Evolutionary conservation across 2,888 invertebrate species (phyloP), one percentile per base, ranked within the genome.

Genomic region (Stratiomys singularior): DNA sequence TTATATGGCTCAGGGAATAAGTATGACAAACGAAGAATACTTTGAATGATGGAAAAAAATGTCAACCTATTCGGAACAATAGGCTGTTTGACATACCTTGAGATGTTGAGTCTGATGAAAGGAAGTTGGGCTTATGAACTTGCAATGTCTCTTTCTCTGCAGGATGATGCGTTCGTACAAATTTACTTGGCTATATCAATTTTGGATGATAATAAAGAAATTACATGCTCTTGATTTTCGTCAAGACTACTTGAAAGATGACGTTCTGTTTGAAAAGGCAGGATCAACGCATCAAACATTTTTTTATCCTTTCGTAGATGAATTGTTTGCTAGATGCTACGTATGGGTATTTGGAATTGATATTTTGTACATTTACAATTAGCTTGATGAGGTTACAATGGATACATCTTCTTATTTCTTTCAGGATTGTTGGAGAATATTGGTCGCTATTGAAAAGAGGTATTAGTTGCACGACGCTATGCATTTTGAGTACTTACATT

Each of bases 151-250:
- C 37, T 37, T n/a, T 1, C 37, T 37, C 18, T 1, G 30, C 56
- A 27, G n/a, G n/a, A 52, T 58, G 37, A 15, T 60, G 18, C 60
- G 21, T 25, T 23, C 44, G 7, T 23, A 15, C n/a, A 72, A 3
- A 44, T 21, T 18, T 44, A 30, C 27, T 18, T 37, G 37, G 37
- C 37, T 37, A 37, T 37, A 37, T 37, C 37, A 37, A 5, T 37
- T 28, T 44, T 30, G 58, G 52, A 74, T 60, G 28, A 60, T 74
- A 74, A 74, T 58, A 44, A 28, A 27, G 52, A 77, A 77, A 77
- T 77, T 77, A 77, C 52, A 77, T 77, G 67, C 56, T 77, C 71
- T 77, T 77, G 71, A 71, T 77, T 63, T 63, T 30, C 30, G 71
- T 77, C 28, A 52, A 77, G 67, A 69, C 56, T 21, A 58, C 67